Evolutionary conservation across 92 coral and sea anemone species (phyloP).

Genomic region (Zoanthus gigantus): DNA sequence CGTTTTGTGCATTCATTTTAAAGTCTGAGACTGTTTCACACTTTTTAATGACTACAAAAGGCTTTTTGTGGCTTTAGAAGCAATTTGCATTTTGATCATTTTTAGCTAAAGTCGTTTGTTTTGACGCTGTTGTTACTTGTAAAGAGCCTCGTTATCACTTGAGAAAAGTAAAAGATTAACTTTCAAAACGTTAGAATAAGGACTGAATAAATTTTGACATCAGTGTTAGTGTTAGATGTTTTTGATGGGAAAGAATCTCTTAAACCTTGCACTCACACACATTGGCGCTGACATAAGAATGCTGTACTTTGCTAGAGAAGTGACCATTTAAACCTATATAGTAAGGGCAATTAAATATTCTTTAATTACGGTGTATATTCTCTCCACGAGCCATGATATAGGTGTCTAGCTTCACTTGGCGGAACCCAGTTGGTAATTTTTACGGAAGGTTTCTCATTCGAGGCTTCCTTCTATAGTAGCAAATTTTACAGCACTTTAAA

Average conservation of each 20-base stretch:
- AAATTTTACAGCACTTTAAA: background rate
- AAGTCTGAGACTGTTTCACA: constrained; percentile 50
- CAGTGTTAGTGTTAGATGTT: background rate
- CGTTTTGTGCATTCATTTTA: constrained; percentile 26
- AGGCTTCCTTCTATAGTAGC: background rate
- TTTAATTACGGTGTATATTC: constrained; percentile 4
- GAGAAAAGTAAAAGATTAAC: background rate
- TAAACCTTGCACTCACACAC: background rate
- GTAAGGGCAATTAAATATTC: constrained; percentile 21
- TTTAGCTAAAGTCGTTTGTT: constrained; percentile 1
- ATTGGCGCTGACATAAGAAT: background rate
- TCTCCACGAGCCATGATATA: background rate
- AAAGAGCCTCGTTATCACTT: background rate
- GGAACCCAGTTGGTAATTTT: background rate
- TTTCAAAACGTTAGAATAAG: background rate
- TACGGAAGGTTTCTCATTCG: background rate
- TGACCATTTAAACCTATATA: background rate
- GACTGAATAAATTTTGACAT: background rate
- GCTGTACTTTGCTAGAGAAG: background rate
- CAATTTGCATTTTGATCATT: constrained; percentile 32
- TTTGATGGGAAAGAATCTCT: background rate
- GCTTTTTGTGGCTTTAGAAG: constrained; percentile 15
- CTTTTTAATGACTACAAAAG: constrained; percentile 33
- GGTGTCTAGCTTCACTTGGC: background rate
- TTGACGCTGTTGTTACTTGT: constrained; percentile 9